Base-by-base conservation (phyloP, 2,113 vertebrate genomes). In the Alethe diademata region DNA sequence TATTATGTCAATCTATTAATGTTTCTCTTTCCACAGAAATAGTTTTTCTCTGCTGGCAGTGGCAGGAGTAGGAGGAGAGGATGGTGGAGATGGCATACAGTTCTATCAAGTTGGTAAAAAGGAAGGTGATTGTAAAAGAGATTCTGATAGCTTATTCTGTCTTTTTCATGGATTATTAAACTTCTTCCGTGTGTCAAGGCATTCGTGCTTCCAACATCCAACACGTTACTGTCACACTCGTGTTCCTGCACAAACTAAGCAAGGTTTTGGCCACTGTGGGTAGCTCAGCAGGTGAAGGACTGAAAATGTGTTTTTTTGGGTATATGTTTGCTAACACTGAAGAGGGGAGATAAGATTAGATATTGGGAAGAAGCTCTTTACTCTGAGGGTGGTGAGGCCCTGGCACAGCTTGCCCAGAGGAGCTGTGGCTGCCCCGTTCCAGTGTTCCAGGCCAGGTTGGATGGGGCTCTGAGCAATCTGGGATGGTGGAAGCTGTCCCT, bases 191-290 rank as follows among this genome's bases (percentile, higher is more conserved):
- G 16, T 75, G 73, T 85, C 31, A 48, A 90, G 38, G 26, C 29
- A 62, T 85, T 80, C 0, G 0, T 25, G 10, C 43, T 81, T 85
- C 14, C 48, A 36, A 0, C 3, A 1, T 60, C 19, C 23, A 51
- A 22, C 74, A 62, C 0, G 1, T 17, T 47, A 15, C 33, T 58
- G 48, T 65, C 0, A 1, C 40, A 43, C 20, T 11, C 2, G 0
- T n/a, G 8, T 84, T 87, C 67, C 45, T 81, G 56, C 25, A 62
- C 25, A 78, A 84, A n/a, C 60, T 43, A n/a, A 67, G 47, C 20
- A 48, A 26, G 33, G 26, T 56, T 89, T 71, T 61, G 53, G 50
- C 10, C 47, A 5, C 19, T 62, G 29, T 66, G 51, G 43, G 26
- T 35, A 43, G 36, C 28, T 13, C 10, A 5, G 23, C 17, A 45